phyloP scores from a whole-genome alignment of 2,888 invertebrate species.

The Dione juno region DNA sequence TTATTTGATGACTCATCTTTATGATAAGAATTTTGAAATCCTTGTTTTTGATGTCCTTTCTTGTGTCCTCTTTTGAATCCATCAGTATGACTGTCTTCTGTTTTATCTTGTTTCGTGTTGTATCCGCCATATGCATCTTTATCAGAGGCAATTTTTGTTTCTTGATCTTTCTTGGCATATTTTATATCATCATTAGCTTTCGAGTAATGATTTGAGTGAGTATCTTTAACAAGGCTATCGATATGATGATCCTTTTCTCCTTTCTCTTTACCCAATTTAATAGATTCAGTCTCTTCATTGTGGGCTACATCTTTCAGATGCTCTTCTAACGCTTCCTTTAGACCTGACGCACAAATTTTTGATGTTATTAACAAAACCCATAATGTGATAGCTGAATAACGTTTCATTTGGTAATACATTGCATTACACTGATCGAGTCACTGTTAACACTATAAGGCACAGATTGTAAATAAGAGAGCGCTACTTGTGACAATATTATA shows the following conservation, averaged over 20 bases:
- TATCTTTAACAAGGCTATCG: slow-evolving; percentile 71
- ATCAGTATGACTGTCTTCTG: slow-evolving; percentile 69
- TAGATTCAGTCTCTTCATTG: slow-evolving; percentile 69
- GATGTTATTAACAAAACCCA: slow-evolving; percentile 62
- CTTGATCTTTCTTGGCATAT: slow-evolving; percentile 77
- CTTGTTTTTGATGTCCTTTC: slow-evolving; percentile 87
- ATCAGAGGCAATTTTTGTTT: slow-evolving; percentile 72
- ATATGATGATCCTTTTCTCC: slow-evolving; percentile 77
- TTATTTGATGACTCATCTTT: slow-evolving; percentile 88
- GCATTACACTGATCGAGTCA: slow-evolving; percentile 56
- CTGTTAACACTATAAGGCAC: slow-evolving; percentile 56
- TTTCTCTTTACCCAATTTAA: slow-evolving; percentile 74
- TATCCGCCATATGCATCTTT: slow-evolving; percentile 76
- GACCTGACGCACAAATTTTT: slow-evolving; percentile 60
- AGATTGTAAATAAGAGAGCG: slow-evolving; percentile 61
- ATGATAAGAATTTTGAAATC: slow-evolving; percentile 87
- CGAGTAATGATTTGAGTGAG: slow-evolving; percentile 72
- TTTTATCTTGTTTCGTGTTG: slow-evolving; percentile 71
- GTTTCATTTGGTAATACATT: slow-evolving; percentile 65
- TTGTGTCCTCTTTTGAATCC: slow-evolving; percentile 82
- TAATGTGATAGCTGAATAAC: slow-evolving; percentile 54
- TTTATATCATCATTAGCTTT: slow-evolving; percentile 77
- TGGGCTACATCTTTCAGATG: slow-evolving; percentile 76
- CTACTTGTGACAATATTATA: slow-evolving; percentile 75
- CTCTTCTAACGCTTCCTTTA: slow-evolving; percentile 78